Base-by-base conservation (phyloP, 2,797 vertebrate species). In the Philypnodon macrostomus region DNA sequence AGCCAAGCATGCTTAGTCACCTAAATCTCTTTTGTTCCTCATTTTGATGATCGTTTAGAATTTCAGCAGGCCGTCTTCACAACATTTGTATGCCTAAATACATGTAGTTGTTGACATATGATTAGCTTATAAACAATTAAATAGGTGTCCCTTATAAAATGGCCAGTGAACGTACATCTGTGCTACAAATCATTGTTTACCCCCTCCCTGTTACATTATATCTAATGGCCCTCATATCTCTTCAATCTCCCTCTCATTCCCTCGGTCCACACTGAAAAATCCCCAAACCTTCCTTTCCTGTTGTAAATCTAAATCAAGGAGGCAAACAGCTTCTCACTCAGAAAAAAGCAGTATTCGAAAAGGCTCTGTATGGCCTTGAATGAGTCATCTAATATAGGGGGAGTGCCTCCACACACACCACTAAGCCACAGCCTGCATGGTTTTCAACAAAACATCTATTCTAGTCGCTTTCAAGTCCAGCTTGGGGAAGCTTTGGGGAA, bases 251-350 rank as follows among this genome's bases (percentile, higher is more conserved):
- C 55, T 42, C 16, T 52, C 40, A 47, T 70, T 75, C 58, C 67
- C 61, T 57, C 3, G 1, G 45, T 69, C 54, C 53, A 46, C 7
- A 14, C 58, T 54, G 58, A 60, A 63, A 76, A 77, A 64, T 66
- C 63, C 74, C 57, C 41, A 69, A 72, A 71, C 57, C 38, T 38
- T 75, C 57, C 57, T 58, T 79, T 84, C 80, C 78, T 80, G 77
- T 80, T 76, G 73, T 84, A 87, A 83, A 84, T 85, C 80, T 79
- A 70, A 80, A 83, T 77, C 5, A 3, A 77, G 70, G 58, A 67
- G 58, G 67, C 53, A 60, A 71, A 61, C 36, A 47, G 24, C 40
- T 72, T 35, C 50, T 50, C 38, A 49, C 38, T 52, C 46, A 53
- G 46, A 49, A 44, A 49, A 38, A 55, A 69, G 49, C 62, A 57